A percentile compares a stretch with the other conserved stretches of the same genome.
phyloP scores from a whole-genome alignment of 35 echinoderm and acorn worm species.

The Apostichopus parvimensis region DNA sequence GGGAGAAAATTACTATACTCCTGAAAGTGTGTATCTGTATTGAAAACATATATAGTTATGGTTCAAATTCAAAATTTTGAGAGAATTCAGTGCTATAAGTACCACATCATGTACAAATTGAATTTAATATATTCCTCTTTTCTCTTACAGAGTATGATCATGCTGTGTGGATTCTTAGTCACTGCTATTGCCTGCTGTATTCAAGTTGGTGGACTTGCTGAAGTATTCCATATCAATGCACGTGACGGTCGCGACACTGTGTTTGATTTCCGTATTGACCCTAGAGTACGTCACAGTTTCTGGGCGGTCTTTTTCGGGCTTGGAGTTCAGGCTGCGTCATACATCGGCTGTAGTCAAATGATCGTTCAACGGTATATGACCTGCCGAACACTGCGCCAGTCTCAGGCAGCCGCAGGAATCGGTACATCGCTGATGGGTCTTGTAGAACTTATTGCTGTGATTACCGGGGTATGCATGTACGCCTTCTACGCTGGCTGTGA shows the following conservation, averaged over 20 bases:
- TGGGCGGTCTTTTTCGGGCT: conserved; percentile 38
- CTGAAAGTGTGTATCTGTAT: too few relatives aligned
- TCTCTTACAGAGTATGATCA: conserved; percentile 43
- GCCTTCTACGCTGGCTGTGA: conserved; percentile 49
- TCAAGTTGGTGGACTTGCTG: conserved; percentile 23
- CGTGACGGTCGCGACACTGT: conserved; percentile 16
- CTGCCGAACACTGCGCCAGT: conserved; percentile 11
- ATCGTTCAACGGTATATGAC: conserved; percentile 29
- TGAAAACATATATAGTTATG: too few relatives aligned
- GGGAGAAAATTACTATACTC: too few relatives aligned
- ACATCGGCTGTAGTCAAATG: conserved; percentile 12
- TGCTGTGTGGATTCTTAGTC: conserved; percentile 23
- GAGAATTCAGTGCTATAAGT: too few relatives aligned
- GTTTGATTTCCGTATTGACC: conserved; percentile 40
- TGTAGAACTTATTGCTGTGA: conserved; percentile 6
- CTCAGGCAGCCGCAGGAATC: conserved; percentile 9
- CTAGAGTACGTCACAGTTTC: conserved; percentile 33
- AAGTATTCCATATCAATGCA: conserved; percentile 29
- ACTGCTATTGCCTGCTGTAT: conserved; percentile 30
- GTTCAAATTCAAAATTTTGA: too few relatives aligned
- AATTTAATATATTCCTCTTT: background rate
- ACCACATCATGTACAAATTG: too few relatives aligned
- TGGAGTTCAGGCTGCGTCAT: background rate
- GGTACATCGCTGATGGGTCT: conserved; percentile 8
- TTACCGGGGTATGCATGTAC: conserved; percentile 24